Conservation (phyloP, 92 coral and sea anemone species). For the Zoanthus sociatus region DNA sequence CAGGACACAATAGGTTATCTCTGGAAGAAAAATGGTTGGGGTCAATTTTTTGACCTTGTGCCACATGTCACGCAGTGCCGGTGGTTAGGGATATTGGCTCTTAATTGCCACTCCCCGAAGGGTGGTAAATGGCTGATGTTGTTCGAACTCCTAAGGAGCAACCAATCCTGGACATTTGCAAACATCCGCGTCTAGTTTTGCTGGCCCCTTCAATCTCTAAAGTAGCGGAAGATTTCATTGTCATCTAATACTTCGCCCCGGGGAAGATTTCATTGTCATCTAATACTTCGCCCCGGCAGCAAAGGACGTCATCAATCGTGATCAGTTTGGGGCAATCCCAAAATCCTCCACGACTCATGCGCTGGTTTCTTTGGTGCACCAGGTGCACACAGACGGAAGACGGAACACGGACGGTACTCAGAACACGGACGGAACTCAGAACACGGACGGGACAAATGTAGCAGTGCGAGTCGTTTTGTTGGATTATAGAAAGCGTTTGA, state of each 20-base stretch:
- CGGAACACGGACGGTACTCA: too few relatives aligned
- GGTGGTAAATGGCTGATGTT: neutral
- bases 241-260: slow-evolving; percentile 1
- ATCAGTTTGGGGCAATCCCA: neutral
- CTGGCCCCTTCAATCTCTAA: slow-evolving; percentile 6
- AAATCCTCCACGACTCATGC: slow-evolving; percentile 2
- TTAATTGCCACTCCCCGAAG: too few relatives aligned
- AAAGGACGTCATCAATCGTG: neutral
- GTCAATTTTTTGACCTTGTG: too few relatives aligned
- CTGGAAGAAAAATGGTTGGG: too few relatives aligned
- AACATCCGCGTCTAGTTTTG: slow-evolving; percentile 18
- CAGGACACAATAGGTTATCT: too few relatives aligned
- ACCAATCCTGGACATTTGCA: neutral
- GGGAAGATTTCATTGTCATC: slow-evolving; percentile 16
- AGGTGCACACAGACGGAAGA: neutral
- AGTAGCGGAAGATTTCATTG: neutral
- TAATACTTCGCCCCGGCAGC: slow-evolving; percentile 6
- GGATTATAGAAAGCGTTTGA: neutral
- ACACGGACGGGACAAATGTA: neutral
- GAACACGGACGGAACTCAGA: neutral
- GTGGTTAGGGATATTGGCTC: too few relatives aligned
- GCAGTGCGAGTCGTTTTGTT: slow-evolving; percentile 15
- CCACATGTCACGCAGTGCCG: too few relatives aligned
- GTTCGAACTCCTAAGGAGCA: slow-evolving; percentile 9
- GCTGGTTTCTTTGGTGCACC: neutral